Conservation (phyloP, 2,797 vertebrate genomes). For the Hydrophis major region DNA sequence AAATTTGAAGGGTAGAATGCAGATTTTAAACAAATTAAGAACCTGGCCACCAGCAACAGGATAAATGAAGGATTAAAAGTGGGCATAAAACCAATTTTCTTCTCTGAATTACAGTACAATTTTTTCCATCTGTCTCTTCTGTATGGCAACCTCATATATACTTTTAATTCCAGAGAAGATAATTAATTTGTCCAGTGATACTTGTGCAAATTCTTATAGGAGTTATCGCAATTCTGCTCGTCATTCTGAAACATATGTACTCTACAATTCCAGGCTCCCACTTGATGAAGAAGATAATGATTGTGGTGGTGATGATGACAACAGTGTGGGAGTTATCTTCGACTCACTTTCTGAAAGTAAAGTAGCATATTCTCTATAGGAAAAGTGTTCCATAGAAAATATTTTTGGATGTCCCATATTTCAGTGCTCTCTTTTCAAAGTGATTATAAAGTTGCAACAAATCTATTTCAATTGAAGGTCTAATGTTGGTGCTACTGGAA, state of each 20-base stretch:
- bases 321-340: not conserved
- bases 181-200: not conserved
- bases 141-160: not conserved
- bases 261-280: not conserved
- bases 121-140: not conserved
- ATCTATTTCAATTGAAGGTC: not conserved
- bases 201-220: not conserved
- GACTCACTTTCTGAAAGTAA: slow-evolving; percentile 1
- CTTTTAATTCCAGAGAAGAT: not conserved
- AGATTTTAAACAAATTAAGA: slow-evolving; percentile 2
- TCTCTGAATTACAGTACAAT: not conserved
- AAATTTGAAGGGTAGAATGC: not conserved
- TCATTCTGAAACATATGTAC: not conserved
- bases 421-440: slow-evolving; percentile 14
- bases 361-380: slow-evolving; percentile 2
- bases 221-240: not conserved
- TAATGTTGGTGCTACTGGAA: not conserved
- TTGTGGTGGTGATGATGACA: not conserved
- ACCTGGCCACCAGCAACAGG: not conserved
- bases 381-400: slow-evolving; percentile 19
- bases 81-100: not conserved
- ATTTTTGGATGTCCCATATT: slow-evolving; percentile 24
- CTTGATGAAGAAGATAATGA: not conserved
- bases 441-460: slow-evolving; percentile 10
- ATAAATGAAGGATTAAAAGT: not conserved